Conservation (phyloP, 2,888 invertebrate species). For the Brachynemurus nebulosus region DNA sequence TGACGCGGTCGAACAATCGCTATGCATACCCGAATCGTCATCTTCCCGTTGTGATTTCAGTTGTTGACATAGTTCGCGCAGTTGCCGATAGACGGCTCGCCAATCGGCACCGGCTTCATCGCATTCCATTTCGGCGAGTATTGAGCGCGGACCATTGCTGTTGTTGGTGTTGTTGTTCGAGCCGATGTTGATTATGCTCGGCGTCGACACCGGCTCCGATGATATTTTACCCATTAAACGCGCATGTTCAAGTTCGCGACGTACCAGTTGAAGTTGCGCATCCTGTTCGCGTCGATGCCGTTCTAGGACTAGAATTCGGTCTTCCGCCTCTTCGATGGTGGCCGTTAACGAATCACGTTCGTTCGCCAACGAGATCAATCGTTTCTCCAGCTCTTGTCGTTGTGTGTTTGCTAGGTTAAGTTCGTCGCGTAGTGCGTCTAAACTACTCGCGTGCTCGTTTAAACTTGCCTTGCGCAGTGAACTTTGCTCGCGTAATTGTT, state of each 20-base stretch:
- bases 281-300: conserved; percentile 72
- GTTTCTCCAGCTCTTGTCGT: conserved; percentile 70
- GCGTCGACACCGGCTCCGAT: conserved; percentile 20
- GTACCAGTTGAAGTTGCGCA: conserved; percentile 17
- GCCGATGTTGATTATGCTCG: conserved; percentile 33
- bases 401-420: conserved; percentile 70
- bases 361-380: conserved; percentile 56
- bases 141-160: conserved; percentile 43
- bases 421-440: conserved; percentile 79
- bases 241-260: conserved; percentile 45
- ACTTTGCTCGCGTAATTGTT: conserved; percentile 71
- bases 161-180: conserved; percentile 29
- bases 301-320: conserved; percentile 75
- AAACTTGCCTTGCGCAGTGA: conserved; percentile 47
- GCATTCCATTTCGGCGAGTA: conserved; percentile 84
- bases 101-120: conserved; percentile 51
- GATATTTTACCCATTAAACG: conserved; percentile 39
- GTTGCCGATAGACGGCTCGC: conserved; percentile 56
- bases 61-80: conserved; percentile 57
- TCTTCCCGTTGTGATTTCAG: conserved; percentile 64
- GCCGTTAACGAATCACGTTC: conserved; percentile 69
- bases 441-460: conserved; percentile 78
- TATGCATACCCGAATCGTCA: conserved; percentile 56
- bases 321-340: conserved; percentile 80
- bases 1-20: conserved; percentile 52